These are phyloP conservation scores for Tigriopus californicus DNA, from an alignment of 2,888 invertebrate species.

Conservation along the genomic window DNA sequence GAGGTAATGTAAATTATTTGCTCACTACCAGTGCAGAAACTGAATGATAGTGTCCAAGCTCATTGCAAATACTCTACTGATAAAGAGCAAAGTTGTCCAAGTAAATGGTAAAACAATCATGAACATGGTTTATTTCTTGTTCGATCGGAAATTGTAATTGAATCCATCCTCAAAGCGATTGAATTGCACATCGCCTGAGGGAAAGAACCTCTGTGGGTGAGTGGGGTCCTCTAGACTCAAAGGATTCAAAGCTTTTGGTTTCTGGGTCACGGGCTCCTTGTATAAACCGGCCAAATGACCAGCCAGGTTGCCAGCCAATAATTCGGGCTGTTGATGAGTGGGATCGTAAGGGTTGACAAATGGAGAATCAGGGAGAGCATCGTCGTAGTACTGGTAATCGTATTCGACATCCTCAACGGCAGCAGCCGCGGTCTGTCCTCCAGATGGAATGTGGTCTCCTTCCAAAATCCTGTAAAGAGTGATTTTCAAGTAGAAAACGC, in stretches of 20 bases:
- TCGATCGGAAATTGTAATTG: slow-evolving; percentile 10
- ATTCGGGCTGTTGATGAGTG: slow-evolving; percentile 9
- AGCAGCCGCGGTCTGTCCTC: slow-evolving; percentile 10
- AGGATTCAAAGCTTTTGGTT: neutral
- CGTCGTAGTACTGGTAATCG: slow-evolving; percentile 14
- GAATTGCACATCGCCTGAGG: slow-evolving; percentile 4
- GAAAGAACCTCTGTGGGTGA: slow-evolving; percentile 2
- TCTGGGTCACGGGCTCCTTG: neutral
- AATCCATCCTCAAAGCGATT: slow-evolving; percentile 12
- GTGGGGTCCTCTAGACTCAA: neutral
- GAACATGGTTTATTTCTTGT: slow-evolving; percentile 3
- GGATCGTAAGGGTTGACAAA: slow-evolving; percentile 15
- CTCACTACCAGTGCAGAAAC: too few relatives aligned
- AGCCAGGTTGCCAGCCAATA: slow-evolving; percentile 14
- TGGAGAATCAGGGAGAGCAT: slow-evolving; percentile 5
- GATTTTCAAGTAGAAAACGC: neutral
- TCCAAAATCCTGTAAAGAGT: neutral
- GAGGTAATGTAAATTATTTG: too few relatives aligned
- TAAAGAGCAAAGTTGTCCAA: too few relatives aligned
- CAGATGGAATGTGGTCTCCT: slow-evolving; percentile 14
- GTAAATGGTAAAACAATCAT: neutral
- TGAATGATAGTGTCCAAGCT: too few relatives aligned
- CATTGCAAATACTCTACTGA: too few relatives aligned
- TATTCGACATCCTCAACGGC: slow-evolving; percentile 6
- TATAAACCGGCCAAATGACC: slow-evolving; percentile 11